Evolutionary conservation across 2,113 vertebrate species (phyloP).

Genomic region (Dipodomys stephensi): DNA sequence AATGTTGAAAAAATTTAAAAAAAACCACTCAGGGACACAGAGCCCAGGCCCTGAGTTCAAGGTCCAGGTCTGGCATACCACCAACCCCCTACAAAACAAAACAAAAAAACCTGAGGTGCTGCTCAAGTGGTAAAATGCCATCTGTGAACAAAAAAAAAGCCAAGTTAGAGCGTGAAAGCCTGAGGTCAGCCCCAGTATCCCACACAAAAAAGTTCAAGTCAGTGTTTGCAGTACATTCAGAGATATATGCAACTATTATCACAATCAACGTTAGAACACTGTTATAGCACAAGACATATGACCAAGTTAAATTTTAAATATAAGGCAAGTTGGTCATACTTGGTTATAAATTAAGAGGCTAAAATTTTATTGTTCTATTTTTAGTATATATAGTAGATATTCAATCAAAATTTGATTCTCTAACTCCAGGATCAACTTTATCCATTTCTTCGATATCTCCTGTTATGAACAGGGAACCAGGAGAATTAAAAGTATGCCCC

Average conservation of each 20-base stretch:
- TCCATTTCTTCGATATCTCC: slow-evolving; percentile 23
- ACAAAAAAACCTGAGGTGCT: too few species aligned
- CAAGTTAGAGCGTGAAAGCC: too few species aligned
- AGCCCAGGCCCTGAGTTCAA: too few species aligned
- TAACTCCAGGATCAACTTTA: background rate
- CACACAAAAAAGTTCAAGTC: background rate
- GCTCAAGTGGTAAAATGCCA: too few species aligned
- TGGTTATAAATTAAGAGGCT: slow-evolving; percentile 13
- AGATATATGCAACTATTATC: background rate
- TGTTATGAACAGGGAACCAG: background rate
- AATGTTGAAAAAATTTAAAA: too few species aligned
- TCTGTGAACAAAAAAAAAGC: too few species aligned
- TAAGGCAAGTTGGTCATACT: background rate
- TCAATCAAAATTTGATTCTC: slow-evolving; percentile 14
- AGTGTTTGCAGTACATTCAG: slow-evolving; percentile 30
- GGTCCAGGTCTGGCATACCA: too few species aligned
- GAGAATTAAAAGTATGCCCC: background rate
- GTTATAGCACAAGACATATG: too few species aligned
- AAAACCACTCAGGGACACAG: too few species aligned
- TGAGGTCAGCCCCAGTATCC: too few species aligned
- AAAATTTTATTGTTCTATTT: slow-evolving; percentile 29
- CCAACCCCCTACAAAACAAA: too few species aligned
- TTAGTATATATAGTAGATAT: background rate
- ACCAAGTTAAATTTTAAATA: slow-evolving; percentile 22
- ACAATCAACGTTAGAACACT: background rate